A percentile compares a stretch with the other conserved stretches of the same genome.
These are phyloP conservation scores for Chloropsis hardwickii DNA, from an alignment of 2,113 vertebrate species.

Conservation along the genomic window DNA sequence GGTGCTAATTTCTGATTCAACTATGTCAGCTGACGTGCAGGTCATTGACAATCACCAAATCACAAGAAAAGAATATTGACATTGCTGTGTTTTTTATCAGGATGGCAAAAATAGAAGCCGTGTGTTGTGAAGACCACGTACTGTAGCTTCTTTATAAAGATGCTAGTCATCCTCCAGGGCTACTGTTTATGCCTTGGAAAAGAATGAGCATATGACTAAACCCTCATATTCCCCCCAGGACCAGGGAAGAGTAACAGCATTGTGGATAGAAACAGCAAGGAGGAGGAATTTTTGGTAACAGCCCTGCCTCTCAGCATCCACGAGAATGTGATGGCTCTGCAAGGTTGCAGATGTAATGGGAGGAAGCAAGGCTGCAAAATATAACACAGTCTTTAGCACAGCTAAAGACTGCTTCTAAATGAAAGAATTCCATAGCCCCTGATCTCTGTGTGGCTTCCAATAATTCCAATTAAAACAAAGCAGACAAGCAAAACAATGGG, in stretches of 20 bases:
- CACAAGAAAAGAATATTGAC: slow-evolving; percentile 10
- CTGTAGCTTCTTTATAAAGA: slow-evolving; percentile 24
- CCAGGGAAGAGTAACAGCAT: not conserved
- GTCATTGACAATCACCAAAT: slow-evolving; percentile 31
- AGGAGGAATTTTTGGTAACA: slow-evolving; percentile 2
- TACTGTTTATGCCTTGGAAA: slow-evolving; percentile 1
- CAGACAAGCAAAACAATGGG: not conserved
- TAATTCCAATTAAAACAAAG: not conserved
- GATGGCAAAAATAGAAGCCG: slow-evolving; percentile 41
- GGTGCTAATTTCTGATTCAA: slow-evolving; percentile 62
- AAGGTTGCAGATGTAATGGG: not conserved
- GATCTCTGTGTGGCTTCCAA: not conserved
- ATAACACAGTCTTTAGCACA: not conserved
- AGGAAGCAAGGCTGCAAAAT: not conserved
- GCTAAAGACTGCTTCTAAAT: not conserved
- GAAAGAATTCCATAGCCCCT: not conserved
- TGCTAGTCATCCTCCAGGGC: slow-evolving; percentile 7
- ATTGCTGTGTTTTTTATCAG: slow-evolving; percentile 42
- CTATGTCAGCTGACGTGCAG: slow-evolving; percentile 59
- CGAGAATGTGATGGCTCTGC: not conserved
- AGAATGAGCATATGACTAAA: slow-evolving; percentile 24
- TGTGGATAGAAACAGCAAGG: not conserved
- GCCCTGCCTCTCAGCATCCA: not conserved
- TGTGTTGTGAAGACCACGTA: slow-evolving; percentile 8
- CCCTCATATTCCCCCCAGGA: not conserved